Evolutionary conservation across 2,888 invertebrate species (phyloP), one percentile per base, ranked within the genome.

Genomic region (Harpalus rubripes): DNA sequence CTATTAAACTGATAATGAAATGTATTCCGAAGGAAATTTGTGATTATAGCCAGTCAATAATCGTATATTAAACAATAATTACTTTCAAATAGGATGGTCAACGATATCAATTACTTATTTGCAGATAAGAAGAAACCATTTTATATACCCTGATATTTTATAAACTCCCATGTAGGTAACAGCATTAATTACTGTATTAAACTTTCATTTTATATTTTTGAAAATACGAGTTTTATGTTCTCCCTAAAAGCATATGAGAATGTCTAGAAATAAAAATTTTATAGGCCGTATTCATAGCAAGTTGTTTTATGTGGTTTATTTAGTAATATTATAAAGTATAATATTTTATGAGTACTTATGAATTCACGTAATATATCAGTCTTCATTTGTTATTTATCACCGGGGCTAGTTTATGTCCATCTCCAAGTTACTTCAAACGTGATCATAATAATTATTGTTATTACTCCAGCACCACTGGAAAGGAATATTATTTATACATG

Each of bases 381-480:
- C 61, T 80, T 80, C 80, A 80, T 80, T 80, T 80, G 39, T 61
- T 80, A 80, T 80, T 80, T 80, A 80, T 80, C 61, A 80, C 80
- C 58, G 22, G 7, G 58, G 56, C n/a, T 58, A 56, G 56, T 56
- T 78, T 58, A 78, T 78, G 18, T 16, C 44, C 39, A 39, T 39
- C 15, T 39, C 10, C 1, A 16, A 68, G 68, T 68, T 68, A 44
- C 18, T 39, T 10, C 10, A 16, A 41, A 44, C 72, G 8, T 41
- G 41, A 44, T 44, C 72, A 44, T 74, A 74, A 39, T 72, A 41
- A 44, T 52, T 52, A 52, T 74, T 74, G 72, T 74, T 74, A 74
- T 68, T 68, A 32, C 39, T 68, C 68, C 44, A 52, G 12, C 44
- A 12, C 44, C 44, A 52, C 44, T 12, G 10, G 44, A 52, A 52